Evolutionary conservation across 2,797 vertebrate genomes (phyloP), one percentile per base, ranked within the genome.

Genomic region (Psittacula echo): DNA sequence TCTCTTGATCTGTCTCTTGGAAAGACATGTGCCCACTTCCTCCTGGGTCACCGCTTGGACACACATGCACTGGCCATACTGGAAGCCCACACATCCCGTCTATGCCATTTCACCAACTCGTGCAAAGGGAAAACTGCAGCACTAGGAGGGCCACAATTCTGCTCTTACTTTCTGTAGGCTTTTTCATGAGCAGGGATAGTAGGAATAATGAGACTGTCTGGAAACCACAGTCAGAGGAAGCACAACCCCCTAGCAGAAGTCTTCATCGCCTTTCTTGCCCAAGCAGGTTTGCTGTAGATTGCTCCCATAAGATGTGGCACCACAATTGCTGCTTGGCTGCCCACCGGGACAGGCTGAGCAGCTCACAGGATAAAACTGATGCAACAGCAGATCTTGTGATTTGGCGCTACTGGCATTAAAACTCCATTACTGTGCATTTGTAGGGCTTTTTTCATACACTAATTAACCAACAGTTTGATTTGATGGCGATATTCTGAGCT

Each of bases 311-410:
- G 41, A 71, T 54, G 41, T 0, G 1, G 19, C n/a, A 66, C 29
- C 32, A 0, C 32, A 27, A 22, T 29, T 1, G 0, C 61, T 77
- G 24, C 89, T 71, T 78, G 79, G 67, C 68, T 10, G 2, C 27
- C 18, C 0, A 1, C 65, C 0, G 0, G 47, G 27, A 48, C 0
- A 9, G 51, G 27, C 6, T 53, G 32, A 37, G 80, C 30, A 34
- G 23, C 58, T 90, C 66, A 10, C 9, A 30, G 53, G 48, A 16
- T 58, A 21, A 89, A 93, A 87, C 8, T 4, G 15, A 23, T 32
- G 41, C 67, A 48, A 71, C 66, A 72, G 56, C 67, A 77, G 58
- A 76, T 91, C 53, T 93, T 83, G 50, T 0, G 29, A 74, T 90
- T 85, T 71, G 56, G 11, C 79, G 42, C 71, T 83, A 37, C 13